These are phyloP conservation scores for Latrodectus elegans DNA, from an alignment of 2,888 invertebrate species.

Conservation along the genomic window DNA sequence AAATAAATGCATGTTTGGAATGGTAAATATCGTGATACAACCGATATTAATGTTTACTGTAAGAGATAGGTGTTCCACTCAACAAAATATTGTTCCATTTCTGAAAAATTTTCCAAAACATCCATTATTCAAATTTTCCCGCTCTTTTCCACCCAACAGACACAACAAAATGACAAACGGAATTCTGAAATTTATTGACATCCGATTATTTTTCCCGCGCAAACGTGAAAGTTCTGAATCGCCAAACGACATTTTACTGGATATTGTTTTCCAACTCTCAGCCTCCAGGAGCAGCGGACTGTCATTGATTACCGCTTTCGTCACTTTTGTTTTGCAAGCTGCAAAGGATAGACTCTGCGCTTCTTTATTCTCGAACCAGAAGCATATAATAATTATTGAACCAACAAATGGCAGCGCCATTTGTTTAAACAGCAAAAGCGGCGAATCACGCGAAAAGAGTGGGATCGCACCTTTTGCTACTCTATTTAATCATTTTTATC, in stretches of 20 bases:
- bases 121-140: conserved; percentile 65
- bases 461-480: not conserved
- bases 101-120: conserved; percentile 5
- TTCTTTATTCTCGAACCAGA: conserved; percentile 1
- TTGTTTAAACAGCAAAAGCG: conserved; percentile 2
- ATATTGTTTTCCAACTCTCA: conserved; percentile 32
- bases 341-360: not conserved
- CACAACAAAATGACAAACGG: conserved; percentile 62
- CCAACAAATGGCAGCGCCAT: conserved; percentile 5
- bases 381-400: conserved; percentile 5
- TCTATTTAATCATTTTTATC: conserved; percentile 5
- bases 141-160: conserved; percentile 17
- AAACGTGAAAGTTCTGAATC: conserved; percentile 8
- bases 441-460: not conserved
- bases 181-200: conserved; percentile 51
- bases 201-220: conserved; percentile 54
- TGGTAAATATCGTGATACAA: not conserved
- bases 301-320: conserved; percentile 66
- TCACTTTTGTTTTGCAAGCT: conserved; percentile 52
- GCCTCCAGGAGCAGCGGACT: conserved; percentile 30
- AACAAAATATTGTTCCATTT: conserved; percentile 4
- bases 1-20: not conserved
- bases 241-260: conserved; percentile 24
- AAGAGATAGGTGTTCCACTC: not conserved
- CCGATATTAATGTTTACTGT: not conserved